These are phyloP conservation scores for Lampris megalopsis DNA, from an alignment of 2,113 vertebrate genomes.

Conservation along the genomic window DNA sequence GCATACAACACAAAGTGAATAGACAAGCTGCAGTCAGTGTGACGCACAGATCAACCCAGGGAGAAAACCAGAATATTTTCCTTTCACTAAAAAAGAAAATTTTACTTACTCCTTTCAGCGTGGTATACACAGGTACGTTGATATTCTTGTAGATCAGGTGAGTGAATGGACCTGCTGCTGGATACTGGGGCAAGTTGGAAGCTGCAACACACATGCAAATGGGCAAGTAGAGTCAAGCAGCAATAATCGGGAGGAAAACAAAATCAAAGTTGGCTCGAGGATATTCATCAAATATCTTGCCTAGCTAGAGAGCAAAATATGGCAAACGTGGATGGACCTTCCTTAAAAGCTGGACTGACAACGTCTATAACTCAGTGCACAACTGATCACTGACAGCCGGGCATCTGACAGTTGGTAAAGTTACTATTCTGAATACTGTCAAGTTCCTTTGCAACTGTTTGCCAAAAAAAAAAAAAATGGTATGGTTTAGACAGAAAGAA, in stretches of 20 bases:
- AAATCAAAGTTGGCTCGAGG: neutral
- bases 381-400: slow-evolving; percentile 29
- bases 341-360: slow-evolving; percentile 29
- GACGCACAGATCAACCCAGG: too few relatives aligned
- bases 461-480: slow-evolving; percentile 31
- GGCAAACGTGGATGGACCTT: slow-evolving; percentile 8
- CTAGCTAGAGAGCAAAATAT: neutral
- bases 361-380: slow-evolving; percentile 42
- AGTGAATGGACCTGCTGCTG: slow-evolving; percentile 83
- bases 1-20: neutral
- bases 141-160: slow-evolving; percentile 89
- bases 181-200: slow-evolving; percentile 76
- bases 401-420: slow-evolving; percentile 25
- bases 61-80: too few relatives aligned
- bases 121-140: slow-evolving; percentile 89
- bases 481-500: slow-evolving; percentile 27
- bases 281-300: neutral
- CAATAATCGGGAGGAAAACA: neutral
- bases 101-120: slow-evolving; percentile 89
- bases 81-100: neutral
- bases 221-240: neutral
- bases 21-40: neutral
- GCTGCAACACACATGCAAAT: slow-evolving; percentile 69
- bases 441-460: slow-evolving; percentile 17
- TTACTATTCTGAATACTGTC: slow-evolving; percentile 36